Percentiles rank a stretch among this genome's conserved stretches.
phyloP scores from a whole-genome alignment of 2,113 vertebrate genomes.

The Maccullochella peelii region DNA sequence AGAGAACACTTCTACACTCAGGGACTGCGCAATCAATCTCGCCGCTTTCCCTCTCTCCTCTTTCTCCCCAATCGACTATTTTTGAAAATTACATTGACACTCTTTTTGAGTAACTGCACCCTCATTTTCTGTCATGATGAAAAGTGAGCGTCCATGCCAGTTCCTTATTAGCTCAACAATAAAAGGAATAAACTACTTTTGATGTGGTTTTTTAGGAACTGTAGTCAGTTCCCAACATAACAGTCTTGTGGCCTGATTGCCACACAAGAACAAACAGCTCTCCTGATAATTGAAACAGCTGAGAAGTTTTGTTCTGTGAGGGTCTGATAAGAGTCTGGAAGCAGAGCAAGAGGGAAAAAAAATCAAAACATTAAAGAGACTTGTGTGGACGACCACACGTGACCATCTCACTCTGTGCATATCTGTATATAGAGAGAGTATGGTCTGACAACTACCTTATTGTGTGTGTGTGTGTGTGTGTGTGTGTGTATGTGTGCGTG shows the following conservation, averaged over 20 bases:
- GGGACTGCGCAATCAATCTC: conserved; percentile 47
- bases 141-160: conserved; percentile 38
- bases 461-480: background rate
- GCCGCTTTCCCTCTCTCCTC: background rate
- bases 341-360: background rate
- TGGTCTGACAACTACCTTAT: background rate
- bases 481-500: too few relatives aligned
- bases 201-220: conserved; percentile 17
- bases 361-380: background rate
- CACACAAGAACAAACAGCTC: conserved; percentile 53
- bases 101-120: conserved; percentile 33
- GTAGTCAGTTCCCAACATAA: conserved; percentile 43
- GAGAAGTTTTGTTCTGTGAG: conserved; percentile 34
- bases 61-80: conserved; percentile 34
- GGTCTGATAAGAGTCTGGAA: conserved; percentile 31
- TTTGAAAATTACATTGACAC: conserved; percentile 34
- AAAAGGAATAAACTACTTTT: conserved; percentile 36
- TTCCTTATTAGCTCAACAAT: conserved; percentile 16
- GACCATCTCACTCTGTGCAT: background rate
- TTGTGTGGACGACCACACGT: background rate
- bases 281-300: conserved; percentile 28
- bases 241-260: conserved; percentile 29
- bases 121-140: conserved; percentile 43
- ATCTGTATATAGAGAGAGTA: background rate
- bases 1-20: conserved; percentile 40